These are phyloP conservation scores for Apogon hyalosoma DNA, from an alignment of 2,797 vertebrate species.

Conservation along the genomic window DNA sequence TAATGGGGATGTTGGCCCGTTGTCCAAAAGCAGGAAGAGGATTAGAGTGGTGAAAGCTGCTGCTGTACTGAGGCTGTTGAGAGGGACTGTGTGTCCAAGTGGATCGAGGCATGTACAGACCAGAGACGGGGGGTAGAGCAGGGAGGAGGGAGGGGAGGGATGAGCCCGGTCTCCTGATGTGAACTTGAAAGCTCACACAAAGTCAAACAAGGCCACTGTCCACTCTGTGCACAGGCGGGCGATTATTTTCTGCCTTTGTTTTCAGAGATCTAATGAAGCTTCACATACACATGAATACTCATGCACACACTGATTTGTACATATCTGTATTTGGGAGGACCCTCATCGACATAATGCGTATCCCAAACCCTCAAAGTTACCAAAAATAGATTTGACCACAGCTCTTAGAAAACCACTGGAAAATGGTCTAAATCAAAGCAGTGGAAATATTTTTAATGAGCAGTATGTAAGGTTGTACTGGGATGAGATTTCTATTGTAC, in stretches of 20 bases:
- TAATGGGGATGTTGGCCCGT: conserved; percentile 55
- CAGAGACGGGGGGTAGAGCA: not conserved
- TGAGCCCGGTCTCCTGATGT: conserved; percentile 40
- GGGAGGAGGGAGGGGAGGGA: not conserved
- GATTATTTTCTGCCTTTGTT: conserved; percentile 15
- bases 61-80: conserved; percentile 12
- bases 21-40: conserved; percentile 54
- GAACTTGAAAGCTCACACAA: conserved; percentile 39
- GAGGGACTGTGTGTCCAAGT: conserved; percentile 39
- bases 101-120: conserved; percentile 35
- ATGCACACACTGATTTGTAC: not conserved
- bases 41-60: conserved; percentile 52
- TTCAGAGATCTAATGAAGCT: conserved; percentile 2
- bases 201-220: conserved; percentile 55
- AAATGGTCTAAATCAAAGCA: not conserved
- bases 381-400: no score
- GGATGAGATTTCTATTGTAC: no score
- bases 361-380: no score
- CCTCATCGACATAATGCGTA: not conserved
- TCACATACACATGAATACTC: conserved; percentile 13
- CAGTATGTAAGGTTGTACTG: no score
- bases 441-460: no score
- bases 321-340: not conserved
- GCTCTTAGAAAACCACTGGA: no score
- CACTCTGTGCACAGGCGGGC: not conserved